Evolutionary conservation across 1,140 invertebrate genomes (phyloP).

Genomic region (Dendroctonus ponderosae): DNA sequence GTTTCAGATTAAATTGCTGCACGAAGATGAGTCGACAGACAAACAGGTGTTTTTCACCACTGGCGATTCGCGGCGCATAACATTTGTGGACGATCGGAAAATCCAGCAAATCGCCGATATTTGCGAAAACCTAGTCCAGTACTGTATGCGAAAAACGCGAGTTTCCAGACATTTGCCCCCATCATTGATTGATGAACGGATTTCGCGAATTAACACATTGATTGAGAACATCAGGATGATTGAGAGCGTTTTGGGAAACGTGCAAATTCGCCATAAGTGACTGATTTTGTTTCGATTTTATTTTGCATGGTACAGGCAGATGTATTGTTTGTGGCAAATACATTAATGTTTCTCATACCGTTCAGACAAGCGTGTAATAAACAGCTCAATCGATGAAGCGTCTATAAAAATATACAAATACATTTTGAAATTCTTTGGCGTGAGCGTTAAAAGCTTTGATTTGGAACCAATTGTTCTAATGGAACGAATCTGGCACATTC

Average conservation of each 20-base stretch:
- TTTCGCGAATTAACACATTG: constrained; percentile 6
- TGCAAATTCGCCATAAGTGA: constrained; percentile 1
- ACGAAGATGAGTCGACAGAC: constrained; percentile 8
- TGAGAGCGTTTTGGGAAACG: constrained; percentile 9
- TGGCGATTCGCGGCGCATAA: constrained; percentile 6
- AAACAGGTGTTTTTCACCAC: constrained; percentile 18
- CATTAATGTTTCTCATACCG: no score
- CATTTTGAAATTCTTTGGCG: no score
- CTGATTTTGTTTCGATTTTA: no score
- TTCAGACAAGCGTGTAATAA: no score
- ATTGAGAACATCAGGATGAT: constrained; percentile 16
- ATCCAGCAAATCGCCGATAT: constrained; percentile 14
- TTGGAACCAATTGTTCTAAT: no score
- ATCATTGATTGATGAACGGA: constrained; percentile 2
- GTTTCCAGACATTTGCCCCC: background rate
- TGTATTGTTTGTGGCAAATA: no score
- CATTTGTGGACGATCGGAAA: constrained; percentile 14
- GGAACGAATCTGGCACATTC: no score
- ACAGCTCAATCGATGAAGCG: no score
- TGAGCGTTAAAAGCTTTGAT: no score
- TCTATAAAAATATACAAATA: no score
- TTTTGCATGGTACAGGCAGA: no score
- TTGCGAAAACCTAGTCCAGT: constrained; percentile 3
- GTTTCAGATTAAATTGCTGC: constrained; percentile 4
- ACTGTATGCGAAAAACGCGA: background rate